Evolutionary conservation across 2,797 vertebrate genomes (phyloP), one percentile per base, ranked within the genome.

Genomic region (Lepilemur ruficaudatus): DNA sequence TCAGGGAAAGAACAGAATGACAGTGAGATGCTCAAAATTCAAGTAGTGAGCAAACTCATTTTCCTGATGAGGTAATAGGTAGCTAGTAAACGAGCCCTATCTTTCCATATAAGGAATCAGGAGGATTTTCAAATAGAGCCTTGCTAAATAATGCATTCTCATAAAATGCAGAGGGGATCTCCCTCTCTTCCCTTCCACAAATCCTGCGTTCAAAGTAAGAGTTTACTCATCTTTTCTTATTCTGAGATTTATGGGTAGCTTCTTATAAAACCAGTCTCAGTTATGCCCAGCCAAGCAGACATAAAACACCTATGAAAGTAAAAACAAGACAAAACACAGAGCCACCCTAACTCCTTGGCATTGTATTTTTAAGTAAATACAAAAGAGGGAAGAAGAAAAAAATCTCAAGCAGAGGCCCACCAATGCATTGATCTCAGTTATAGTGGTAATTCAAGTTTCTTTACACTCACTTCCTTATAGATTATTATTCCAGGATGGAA

Each of bases 161-260:
- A 70, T 69, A 85, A 75, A 83, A 84, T 78, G 43, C 50, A 38
- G 95, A 94, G 86, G 84, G 89, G 79, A 89, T 84, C 80, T 85
- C 87, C 81, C 83, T 94, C 59, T 90, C 65, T 79, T 61, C 35
- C 35, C 75, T 57, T 95, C 65, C 41, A 91, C 43, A 92, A 95
- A 82, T 75, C 32, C 63, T 73, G 11, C 55, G 41, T 89, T 84
- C 81, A 81, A 22, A 93, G 75, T 85, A 82, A 94, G 83, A 94
- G 72, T 94, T 98, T 96, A 97, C 91, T 96, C 96, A 97, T 94
- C 91, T 96, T 95, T 95, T 76, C 91, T 76, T 94, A 95, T 59
- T 95, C 80, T 92, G 86, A 82, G 69, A 46, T 92, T 97, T 82
- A 86, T 89, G 69, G 80, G 72, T 85, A 86, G 78, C 91, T 97